A percentile compares a stretch with the other conserved stretches of the same genome.
These are phyloP conservation scores for Acanthochromis polyacanthus DNA, from an alignment of 2,113 vertebrate genomes.

Conservation along the genomic window DNA sequence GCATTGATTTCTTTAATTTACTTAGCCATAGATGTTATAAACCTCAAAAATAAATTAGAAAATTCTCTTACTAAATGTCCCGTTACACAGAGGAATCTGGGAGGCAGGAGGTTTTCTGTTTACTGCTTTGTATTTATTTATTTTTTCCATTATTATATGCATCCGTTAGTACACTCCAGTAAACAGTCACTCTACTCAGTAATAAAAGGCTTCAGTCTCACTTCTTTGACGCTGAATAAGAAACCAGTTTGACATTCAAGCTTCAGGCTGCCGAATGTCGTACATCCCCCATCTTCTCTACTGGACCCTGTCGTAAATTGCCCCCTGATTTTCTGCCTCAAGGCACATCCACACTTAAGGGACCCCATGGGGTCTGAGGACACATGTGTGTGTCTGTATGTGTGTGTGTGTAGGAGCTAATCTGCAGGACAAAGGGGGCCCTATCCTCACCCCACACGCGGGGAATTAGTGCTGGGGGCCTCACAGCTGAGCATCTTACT, in stretches of 20 bases:
- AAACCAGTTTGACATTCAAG: conserved; percentile 44
- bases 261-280: conserved; percentile 19
- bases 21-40: not conserved
- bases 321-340: conserved; percentile 84
- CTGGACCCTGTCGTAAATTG: conserved; percentile 75
- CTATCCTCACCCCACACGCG: conserved; percentile 56
- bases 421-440: conserved; percentile 77
- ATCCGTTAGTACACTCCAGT: not conserved
- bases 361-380: conserved; percentile 72
- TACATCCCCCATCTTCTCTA: conserved; percentile 58
- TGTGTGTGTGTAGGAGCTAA: conserved; percentile 67
- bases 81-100: not conserved
- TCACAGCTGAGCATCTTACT: conserved; percentile 78
- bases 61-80: not conserved
- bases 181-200: not conserved
- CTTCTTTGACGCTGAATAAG: conserved; percentile 18
- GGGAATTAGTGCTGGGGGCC: conserved; percentile 69
- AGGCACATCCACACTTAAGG: conserved; percentile 82
- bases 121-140: too few species aligned
- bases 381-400: conserved; percentile 33
- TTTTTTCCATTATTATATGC: too few species aligned
- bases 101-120: not conserved
- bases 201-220: conserved; percentile 8
- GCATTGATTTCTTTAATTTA: not conserved
- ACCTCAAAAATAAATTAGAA: too few species aligned